phyloP scores from a whole-genome alignment of 2,888 invertebrate genomes.

The Dolomedes plantarius region DNA sequence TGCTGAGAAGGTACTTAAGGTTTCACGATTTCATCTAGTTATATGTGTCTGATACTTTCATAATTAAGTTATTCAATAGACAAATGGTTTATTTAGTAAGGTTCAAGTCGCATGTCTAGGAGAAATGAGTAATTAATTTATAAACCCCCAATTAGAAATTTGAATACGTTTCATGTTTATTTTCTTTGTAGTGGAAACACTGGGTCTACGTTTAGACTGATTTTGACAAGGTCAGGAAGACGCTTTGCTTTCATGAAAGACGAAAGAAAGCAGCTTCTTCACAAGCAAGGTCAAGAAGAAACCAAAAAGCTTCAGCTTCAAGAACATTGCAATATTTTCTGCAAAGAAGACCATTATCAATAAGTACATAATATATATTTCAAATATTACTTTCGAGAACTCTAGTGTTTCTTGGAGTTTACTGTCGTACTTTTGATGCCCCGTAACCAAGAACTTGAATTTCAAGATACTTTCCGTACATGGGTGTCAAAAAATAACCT shows the following conservation, averaged over 20 bases:
- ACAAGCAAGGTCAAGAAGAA: slow-evolving; percentile 18
- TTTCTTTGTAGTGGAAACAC: slow-evolving; percentile 64
- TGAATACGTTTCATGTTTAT: too few species aligned
- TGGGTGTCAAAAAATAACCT: background rate
- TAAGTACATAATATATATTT: slow-evolving; percentile 41
- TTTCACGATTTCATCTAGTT: too few species aligned
- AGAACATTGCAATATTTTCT: slow-evolving; percentile 53
- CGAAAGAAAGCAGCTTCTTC: slow-evolving; percentile 48
- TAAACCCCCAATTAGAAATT: too few species aligned
- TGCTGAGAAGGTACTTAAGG: too few species aligned
- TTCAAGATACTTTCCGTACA: background rate
- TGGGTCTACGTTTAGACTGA: slow-evolving; percentile 66
- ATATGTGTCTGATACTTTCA: too few species aligned
- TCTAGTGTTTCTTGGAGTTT: slow-evolving; percentile 31
- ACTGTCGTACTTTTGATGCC: slow-evolving; percentile 25
- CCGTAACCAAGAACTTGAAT: slow-evolving; percentile 15
- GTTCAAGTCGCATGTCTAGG: too few species aligned
- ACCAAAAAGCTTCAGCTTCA: slow-evolving; percentile 42
- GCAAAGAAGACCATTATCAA: slow-evolving; percentile 29
- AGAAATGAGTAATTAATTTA: too few species aligned
- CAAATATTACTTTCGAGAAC: slow-evolving; percentile 47
- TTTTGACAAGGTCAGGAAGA: slow-evolving; percentile 22
- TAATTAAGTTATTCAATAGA: too few species aligned
- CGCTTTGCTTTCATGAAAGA: slow-evolving; percentile 22
- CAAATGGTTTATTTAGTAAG: too few species aligned